phyloP scores from a whole-genome alignment of 2,113 vertebrate genomes.

The Columba janthina region DNA sequence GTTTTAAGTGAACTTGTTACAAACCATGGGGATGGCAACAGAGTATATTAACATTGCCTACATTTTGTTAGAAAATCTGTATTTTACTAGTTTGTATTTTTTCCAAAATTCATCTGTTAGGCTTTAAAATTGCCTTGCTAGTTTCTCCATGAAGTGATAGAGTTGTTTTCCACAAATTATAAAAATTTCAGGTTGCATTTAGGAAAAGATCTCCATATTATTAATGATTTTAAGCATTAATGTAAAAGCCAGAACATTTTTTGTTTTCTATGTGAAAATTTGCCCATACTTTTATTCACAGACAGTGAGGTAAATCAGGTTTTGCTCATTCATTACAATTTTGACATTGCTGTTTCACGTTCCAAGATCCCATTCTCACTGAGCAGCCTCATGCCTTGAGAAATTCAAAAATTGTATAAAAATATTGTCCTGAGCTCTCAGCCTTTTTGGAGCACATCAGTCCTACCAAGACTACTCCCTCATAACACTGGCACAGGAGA shows the following conservation, averaged over 20 bases:
- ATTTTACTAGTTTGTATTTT: not conserved
- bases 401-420: not conserved
- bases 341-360: not conserved
- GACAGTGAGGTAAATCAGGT: not conserved
- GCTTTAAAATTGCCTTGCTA: not conserved
- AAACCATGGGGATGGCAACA: not conserved
- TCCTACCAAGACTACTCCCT: not conserved
- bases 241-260: not conserved
- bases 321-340: not conserved
- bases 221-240: not conserved
- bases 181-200: not conserved
- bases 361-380: not conserved
- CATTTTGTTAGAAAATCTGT: not conserved
- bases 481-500: not conserved
- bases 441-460: not conserved
- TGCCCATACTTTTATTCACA: not conserved
- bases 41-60: not conserved
- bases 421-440: not conserved
- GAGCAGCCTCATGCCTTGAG: not conserved
- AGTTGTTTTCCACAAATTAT: not conserved
- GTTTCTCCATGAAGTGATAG: not conserved
- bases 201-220: not conserved
- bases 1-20: not conserved
- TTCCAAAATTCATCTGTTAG: not conserved
- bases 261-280: not conserved